Conservation (phyloP, 2,113 vertebrate genomes). For the Perognathus longimembris region DNA sequence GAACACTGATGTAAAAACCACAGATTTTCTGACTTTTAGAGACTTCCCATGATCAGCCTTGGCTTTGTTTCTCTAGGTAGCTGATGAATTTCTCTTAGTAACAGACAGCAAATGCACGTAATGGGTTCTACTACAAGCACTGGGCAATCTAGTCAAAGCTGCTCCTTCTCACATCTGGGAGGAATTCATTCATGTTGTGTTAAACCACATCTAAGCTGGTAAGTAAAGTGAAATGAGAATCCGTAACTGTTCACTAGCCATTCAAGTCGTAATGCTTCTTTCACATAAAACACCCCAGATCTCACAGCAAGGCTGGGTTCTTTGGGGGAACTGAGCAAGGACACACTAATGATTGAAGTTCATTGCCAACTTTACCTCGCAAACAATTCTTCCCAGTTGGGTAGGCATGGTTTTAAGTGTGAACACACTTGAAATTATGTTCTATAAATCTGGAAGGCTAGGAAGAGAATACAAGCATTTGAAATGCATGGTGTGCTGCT, state of each 20-base stretch:
- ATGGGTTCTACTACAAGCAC: slow-evolving; percentile 46
- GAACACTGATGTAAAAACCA: not conserved
- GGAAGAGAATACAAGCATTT: slow-evolving; percentile 26
- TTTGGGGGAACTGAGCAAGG: not conserved
- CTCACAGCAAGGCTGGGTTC: not conserved
- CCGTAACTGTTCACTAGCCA: not conserved
- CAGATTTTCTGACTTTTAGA: slow-evolving; percentile 50
- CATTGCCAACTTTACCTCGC: not conserved
- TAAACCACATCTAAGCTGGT: slow-evolving; percentile 50
- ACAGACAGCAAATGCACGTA: slow-evolving; percentile 56
- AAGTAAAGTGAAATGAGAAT: slow-evolving; percentile 52
- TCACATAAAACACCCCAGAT: not conserved
- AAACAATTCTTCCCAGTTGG: not conserved
- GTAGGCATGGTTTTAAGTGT: not conserved
- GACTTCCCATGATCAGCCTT: not conserved
- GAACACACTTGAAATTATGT: not conserved
- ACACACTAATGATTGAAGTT: not conserved
- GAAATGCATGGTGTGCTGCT: slow-evolving; percentile 14
- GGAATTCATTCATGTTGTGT: slow-evolving; percentile 55
- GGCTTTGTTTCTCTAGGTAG: slow-evolving; percentile 45
- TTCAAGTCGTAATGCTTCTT: slow-evolving; percentile 18
- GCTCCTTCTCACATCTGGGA: slow-evolving; percentile 46
- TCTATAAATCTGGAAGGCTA: slow-evolving; percentile 31
- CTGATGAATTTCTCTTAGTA: slow-evolving; percentile 59
- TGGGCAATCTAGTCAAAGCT: slow-evolving; percentile 17